Evolutionary conservation across 2,797 vertebrate genomes (phyloP), one percentile per base, ranked within the genome.

Genomic region (Trachurus trachurus): DNA sequence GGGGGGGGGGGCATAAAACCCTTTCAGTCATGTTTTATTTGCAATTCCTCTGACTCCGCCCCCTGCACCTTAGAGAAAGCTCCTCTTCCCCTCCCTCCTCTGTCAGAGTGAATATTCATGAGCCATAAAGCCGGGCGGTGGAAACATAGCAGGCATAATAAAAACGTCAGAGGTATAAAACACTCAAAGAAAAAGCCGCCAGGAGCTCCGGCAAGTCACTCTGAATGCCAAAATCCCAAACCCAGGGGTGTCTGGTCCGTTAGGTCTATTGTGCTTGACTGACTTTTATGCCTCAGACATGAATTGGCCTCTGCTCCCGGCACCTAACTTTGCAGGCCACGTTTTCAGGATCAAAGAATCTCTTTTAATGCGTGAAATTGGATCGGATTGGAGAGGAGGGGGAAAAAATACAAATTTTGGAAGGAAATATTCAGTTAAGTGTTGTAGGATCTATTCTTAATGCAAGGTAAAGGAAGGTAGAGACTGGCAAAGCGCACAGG

Each of bases 131-230:
- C 59, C 70, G 68, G 78, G 78, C 77, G 0, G 40, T 22, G 22
- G 76, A 82, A 85, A 86, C 44, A 72, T 52, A 82, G 79, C 21
- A 44, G 69, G 81, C 70, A 71, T 85, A 87, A 89, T 91, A 91
- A 94, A 93, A 89, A 78, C 66, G 70, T 88, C 91, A 88, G 86
- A 77, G 82, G 78, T 84, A 75, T 90, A 90, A 90, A 93, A 90
- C 86, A 85, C 74, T 78, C 59, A 73, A 78, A 57, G 67, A 67
- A 80, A 85, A 79, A 73, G 76, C 79, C 0, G 29, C 70, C 83
- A 75, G 86, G 80, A 85, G 80, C 78, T 66, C 0, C 1, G 80
- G 80, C 66, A 65, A 85, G 81, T 78, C 83, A 16, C 74, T 85
- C 82, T 91, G 90, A 90, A 92, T 88, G 88, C 89, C 82, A 47